phyloP scores from a whole-genome alignment of 2,888 invertebrate species.

The Cybosia mesomella region DNA sequence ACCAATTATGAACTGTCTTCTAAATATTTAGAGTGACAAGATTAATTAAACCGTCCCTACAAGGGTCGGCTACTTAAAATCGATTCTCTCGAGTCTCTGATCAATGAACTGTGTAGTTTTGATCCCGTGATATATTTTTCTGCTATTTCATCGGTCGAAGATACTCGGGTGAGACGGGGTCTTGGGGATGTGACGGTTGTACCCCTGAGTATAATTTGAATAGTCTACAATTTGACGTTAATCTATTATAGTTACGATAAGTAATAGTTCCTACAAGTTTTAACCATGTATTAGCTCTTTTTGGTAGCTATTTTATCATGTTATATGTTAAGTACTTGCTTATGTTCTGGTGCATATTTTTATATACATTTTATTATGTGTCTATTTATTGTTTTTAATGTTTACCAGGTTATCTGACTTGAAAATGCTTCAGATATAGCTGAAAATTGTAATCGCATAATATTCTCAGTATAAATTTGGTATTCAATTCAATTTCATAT shows the following conservation, averaged over 20 bases:
- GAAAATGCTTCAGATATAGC: constrained; percentile 25
- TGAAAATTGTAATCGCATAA: background rate
- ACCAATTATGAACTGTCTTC: background rate
- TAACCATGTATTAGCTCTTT: constrained; percentile 46
- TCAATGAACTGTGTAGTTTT: background rate
- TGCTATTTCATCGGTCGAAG: background rate
- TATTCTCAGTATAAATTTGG: background rate
- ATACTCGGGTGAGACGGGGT: background rate
- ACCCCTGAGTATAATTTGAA: background rate
- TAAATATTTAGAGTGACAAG: background rate
- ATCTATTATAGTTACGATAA: constrained; percentile 21
- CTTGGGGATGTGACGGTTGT: background rate
- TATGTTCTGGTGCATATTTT: constrained; percentile 52
- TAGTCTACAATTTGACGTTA: constrained; percentile 27
- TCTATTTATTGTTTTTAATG: constrained; percentile 53
- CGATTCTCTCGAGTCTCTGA: background rate
- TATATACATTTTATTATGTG: constrained; percentile 47
- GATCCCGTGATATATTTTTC: background rate
- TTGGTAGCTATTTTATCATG: constrained; percentile 46
- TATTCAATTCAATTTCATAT: background rate
- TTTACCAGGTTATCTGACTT: constrained; percentile 32
- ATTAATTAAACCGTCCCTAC: background rate
- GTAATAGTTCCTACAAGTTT: constrained; percentile 52
- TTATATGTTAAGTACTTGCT: constrained; percentile 40
- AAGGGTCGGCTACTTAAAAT: too few species aligned